Conservation (phyloP, 2,113 vertebrate species). For the Heptranchias perlo region DNA sequence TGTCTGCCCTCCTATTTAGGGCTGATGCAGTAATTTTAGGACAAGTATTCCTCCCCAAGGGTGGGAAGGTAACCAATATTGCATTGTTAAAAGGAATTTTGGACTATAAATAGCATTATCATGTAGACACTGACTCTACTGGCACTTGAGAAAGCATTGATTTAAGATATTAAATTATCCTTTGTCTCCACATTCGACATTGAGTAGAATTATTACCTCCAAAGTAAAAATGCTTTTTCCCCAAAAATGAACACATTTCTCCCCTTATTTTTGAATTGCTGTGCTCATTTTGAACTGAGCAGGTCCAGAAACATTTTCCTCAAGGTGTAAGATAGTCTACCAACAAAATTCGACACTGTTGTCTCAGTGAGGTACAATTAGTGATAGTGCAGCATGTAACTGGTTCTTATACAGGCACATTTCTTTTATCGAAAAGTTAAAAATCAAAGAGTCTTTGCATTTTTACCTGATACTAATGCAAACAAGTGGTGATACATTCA, state of each 20-base stretch:
- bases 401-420: neutral
- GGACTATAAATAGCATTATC: neutral
- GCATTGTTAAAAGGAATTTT: neutral
- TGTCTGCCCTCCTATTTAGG: neutral
- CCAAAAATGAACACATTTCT: neutral
- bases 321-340: neutral
- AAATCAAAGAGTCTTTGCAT: neutral
- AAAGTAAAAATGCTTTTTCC: neutral
- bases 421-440: neutral
- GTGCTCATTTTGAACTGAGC: too few species aligned
- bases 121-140: neutral
- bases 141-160: neutral
- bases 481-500: neutral
- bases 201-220: neutral
- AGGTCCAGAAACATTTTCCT: neutral
- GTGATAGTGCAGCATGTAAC: neutral
- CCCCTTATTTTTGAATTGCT: neutral
- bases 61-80: neutral
- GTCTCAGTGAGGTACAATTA: neutral
- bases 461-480: neutral
- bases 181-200: neutral
- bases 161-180: neutral
- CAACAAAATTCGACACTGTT: neutral
- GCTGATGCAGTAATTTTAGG: neutral
- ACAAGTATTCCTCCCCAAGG: neutral